phyloP scores from a whole-genome alignment of 64 coral and sea anemone species.

The Montipora sp. region DNA sequence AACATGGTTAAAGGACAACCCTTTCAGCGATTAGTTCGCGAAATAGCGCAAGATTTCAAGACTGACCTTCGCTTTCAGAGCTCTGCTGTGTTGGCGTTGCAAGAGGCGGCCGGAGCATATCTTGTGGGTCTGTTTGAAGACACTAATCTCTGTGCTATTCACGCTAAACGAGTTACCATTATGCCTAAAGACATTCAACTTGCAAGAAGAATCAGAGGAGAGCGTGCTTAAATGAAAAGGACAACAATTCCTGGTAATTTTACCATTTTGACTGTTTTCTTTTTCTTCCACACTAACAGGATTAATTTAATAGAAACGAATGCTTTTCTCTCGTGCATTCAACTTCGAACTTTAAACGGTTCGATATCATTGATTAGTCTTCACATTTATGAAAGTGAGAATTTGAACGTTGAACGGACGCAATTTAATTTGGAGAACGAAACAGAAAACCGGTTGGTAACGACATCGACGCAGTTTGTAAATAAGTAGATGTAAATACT shows the following conservation, averaged over 20 bases:
- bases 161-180: conserved; percentile 42
- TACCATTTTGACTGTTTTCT: not conserved
- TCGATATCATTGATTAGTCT: no score
- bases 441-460: no score
- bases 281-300: not conserved
- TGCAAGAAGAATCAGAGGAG: conserved; percentile 23
- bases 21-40: conserved; percentile 52
- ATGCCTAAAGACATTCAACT: conserved; percentile 56
- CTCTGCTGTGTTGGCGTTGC: conserved; percentile 23
- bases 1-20: conserved; percentile 1
- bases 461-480: no score
- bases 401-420: no score
- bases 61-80: conserved; percentile 52
- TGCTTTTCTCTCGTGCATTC: not conserved
- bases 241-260: not conserved
- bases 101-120: conserved; percentile 28
- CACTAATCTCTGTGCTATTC: conserved; percentile 41
- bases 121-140: conserved; percentile 45
- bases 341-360: no score
- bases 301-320: not conserved
- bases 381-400: no score
- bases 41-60: conserved; percentile 51
- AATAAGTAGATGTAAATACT: no score
- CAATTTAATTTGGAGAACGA: no score
- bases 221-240: not conserved